A percentile compares a stretch with the other conserved stretches of the same genome.
Evolutionary conservation across 2,888 invertebrate species (phyloP).

Genomic region (Yponomeuta malinellus): DNA sequence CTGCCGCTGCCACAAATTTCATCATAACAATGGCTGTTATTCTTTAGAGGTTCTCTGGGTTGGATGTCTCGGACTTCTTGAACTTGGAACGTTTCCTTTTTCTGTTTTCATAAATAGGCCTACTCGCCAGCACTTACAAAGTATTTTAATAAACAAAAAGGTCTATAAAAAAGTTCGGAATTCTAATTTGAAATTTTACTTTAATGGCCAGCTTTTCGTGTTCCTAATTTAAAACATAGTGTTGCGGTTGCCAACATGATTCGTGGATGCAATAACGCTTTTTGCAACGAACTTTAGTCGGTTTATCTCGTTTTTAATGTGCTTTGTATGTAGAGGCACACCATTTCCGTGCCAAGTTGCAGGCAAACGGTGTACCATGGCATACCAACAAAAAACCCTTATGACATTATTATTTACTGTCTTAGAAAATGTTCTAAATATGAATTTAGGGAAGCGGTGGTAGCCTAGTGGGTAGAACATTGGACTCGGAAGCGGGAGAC

Average conservation of each 20-base stretch:
- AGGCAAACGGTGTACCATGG: neutral
- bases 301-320: constrained; percentile 58
- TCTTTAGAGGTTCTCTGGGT: too few relatives aligned
- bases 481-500: too few relatives aligned
- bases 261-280: constrained; percentile 63
- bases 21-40: too few relatives aligned
- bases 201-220: neutral
- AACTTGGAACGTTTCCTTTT: neutral
- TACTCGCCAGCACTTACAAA: neutral
- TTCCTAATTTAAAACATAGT: neutral
- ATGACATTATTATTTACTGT: neutral
- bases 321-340: neutral
- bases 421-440: neutral
- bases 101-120: neutral
- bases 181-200: neutral
- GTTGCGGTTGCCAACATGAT: constrained; percentile 10
- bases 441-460: too few relatives aligned
- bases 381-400: neutral
- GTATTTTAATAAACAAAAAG: neutral
- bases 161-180: neutral
- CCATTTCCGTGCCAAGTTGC: neutral
- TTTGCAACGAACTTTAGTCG: constrained; percentile 43
- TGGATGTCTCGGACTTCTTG: neutral
- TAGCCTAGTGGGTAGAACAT: too few relatives aligned
- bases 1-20: too few relatives aligned